These are phyloP conservation scores for Pheosia gnoma DNA, from an alignment of 2,888 invertebrate genomes.

Conservation along the genomic window DNA sequence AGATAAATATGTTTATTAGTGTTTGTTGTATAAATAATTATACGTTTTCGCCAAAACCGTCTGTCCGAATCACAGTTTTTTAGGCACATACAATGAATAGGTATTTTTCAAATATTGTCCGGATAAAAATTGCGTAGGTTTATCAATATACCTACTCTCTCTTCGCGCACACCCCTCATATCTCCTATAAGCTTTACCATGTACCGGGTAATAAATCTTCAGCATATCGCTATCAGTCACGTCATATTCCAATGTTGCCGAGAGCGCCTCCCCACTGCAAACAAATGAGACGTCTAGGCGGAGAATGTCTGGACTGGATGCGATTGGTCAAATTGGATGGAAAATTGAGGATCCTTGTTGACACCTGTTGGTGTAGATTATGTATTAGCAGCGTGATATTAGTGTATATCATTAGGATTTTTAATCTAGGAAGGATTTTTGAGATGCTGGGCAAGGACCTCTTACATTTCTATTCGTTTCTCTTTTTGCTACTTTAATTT, in stretches of 20 bases:
- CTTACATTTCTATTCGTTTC: too few relatives aligned
- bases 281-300: conserved; percentile 45
- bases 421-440: too few relatives aligned
- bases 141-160: neutral
- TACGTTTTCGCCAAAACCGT: too few relatives aligned
- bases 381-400: neutral
- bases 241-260: conserved; percentile 53
- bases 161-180: neutral
- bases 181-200: conserved; percentile 23
- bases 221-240: conserved; percentile 52
- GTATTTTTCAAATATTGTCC: neutral
- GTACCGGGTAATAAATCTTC: conserved; percentile 51
- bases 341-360: conserved; percentile 17
- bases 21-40: too few relatives aligned
- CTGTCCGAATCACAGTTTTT: too few relatives aligned
- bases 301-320: conserved; percentile 40
- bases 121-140: neutral
- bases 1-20: too few relatives aligned
- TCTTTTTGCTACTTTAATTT: too few relatives aligned
- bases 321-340: conserved; percentile 26
- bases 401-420: neutral
- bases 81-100: too few relatives aligned
- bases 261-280: conserved; percentile 33
- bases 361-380: neutral
- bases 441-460: too few relatives aligned